These are phyloP conservation scores for Cosmia pyralina DNA, from an alignment of 2,888 invertebrate genomes.

Conservation along the genomic window DNA sequence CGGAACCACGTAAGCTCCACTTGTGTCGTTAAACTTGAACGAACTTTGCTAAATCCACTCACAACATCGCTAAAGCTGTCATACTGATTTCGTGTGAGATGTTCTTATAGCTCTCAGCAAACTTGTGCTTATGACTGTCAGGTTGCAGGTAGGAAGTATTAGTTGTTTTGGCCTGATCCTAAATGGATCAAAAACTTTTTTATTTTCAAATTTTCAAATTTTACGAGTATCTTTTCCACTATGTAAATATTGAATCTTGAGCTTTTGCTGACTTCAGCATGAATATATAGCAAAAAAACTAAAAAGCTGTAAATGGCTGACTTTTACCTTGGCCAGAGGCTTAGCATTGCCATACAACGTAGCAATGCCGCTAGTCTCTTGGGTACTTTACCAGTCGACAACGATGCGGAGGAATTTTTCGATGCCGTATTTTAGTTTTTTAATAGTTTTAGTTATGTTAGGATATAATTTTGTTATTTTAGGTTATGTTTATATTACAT, in stretches of 20 bases:
- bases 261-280: not conserved
- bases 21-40: constrained; percentile 19
- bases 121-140: not conserved
- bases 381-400: too few relatives aligned
- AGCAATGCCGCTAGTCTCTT: too few relatives aligned
- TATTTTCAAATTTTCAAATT: too few relatives aligned
- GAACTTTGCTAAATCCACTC: constrained; percentile 32
- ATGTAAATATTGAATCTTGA: not conserved
- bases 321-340: too few relatives aligned
- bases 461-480: too few relatives aligned
- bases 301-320: not conserved
- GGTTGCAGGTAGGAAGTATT: not conserved
- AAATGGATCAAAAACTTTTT: not conserved
- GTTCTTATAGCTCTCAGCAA: not conserved
- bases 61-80: constrained; percentile 24
- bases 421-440: too few relatives aligned
- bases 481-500: too few relatives aligned
- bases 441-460: too few relatives aligned
- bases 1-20: constrained; percentile 23
- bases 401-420: too few relatives aligned
- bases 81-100: constrained; percentile 21
- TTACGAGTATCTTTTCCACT: too few relatives aligned
- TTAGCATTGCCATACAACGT: too few relatives aligned
- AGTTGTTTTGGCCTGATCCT: not conserved
- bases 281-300: not conserved